Base-by-base conservation (phyloP, 2,888 invertebrate species). In the Polydrusus tereticollis region DNA sequence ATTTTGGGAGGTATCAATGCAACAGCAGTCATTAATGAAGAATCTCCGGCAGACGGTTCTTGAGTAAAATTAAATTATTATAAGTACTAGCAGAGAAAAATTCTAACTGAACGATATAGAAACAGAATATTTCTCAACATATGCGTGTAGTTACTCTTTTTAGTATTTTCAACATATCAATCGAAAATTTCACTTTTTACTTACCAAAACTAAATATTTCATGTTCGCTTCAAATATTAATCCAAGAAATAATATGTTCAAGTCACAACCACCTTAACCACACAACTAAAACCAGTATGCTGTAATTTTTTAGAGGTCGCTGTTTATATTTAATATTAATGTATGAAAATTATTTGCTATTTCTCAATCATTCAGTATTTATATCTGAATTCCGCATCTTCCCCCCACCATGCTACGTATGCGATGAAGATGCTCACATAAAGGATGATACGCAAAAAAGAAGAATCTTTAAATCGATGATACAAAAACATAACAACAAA, bases 301-400 rank as follows among this genome's bases (percentile, higher is more conserved):
- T 26, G 23, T 43, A 59, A 41, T 60, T 47, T 50, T 52, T 63
- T 36, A 50, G 36, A 47, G 21, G 36, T 50, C 7, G 47, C 16
- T 36, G 36, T 36, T 26, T 52, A 55, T 26, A 52, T 52, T 55
- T 26, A 65, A 41, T 65, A 38, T 41, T 65, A 36, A 50, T 33
- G 26, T 63, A 47, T 63, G 47, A 63, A 45, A 64, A 21, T 50
- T 52, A 64, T 38, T 63, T 14, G 38, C 50, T 50, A 63, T 63
- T 47, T 63, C 63, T 7, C 18, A 36, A 63, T 50, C 63, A 50
- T 52, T 50, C 21, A 63, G 45, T 66, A 66, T 66, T 66, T 66
- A 66, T 66, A 66, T 33, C 55, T 43, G 29, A 20, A 43, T 55
- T 66, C 66, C 66, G 66, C 66, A 66, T 66, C 66, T 66, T 66